Evolutionary conservation across 2,888 invertebrate genomes (phyloP), one percentile per base, ranked within the genome.

Genomic region (Clusia tigrina): DNA sequence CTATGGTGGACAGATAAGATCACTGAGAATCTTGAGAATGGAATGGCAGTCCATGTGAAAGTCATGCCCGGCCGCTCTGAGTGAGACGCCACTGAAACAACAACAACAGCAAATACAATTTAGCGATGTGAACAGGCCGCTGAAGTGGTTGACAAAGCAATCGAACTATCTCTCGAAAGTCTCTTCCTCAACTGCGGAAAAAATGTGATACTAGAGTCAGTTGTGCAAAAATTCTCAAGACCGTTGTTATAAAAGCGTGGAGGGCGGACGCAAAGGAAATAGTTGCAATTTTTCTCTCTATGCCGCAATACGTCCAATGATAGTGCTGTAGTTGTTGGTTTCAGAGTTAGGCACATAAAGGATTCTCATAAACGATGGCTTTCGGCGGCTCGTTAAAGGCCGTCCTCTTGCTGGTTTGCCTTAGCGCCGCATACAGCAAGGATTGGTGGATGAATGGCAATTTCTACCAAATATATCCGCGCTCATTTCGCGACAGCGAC

Each of bases 391-490:
- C n/a, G n/a, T n/a, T n/a, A n/a, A n/a, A n/a, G n/a, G 52, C 54
- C 54, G 68, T 24, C 3, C 51, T 60, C 0, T 51, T 68, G 46
- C 63, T 67, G 53, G 57, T 9, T 23, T 63, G 9, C 18, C 38
- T 12, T 42, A 22, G 25, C 9, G 53, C 12, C 6, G 20, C 20
- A 2, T 18, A 20, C 22, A 22, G 55, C 12, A 74, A 71, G 32
- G 78, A 79, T 62, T 82, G 83, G 83, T 82, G 81, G 80, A 77
- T 81, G 63, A 78, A 74, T 65, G 83, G 79, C 25, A 83, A 81
- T 68, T 88, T 91, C 73, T 95, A 95, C 81, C 92, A 94, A 79
- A 89, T 93, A 20, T 91, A 92, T 77, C 90, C 92, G 0, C 87
- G 91, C 71, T 91, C 93, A 1, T 95, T 92, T 84, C 87, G 88